These are phyloP conservation scores for Amblyopsis hoosieri DNA, from an alignment of 2,797 vertebrate genomes.

Conservation along the genomic window DNA sequence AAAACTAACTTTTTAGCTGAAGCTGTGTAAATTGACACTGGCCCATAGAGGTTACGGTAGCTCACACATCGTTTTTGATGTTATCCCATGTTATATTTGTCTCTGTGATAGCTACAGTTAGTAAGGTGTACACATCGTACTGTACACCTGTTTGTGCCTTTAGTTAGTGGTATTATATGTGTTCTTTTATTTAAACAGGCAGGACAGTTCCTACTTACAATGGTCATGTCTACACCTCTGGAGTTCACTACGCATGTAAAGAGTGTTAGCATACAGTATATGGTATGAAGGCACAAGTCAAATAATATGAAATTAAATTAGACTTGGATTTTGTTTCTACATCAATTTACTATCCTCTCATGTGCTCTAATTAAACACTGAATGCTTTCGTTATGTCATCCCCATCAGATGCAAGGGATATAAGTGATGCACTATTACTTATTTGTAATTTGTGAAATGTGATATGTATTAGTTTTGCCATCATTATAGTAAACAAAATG, in stretches of 20 bases:
- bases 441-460: background rate
- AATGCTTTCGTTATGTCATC: constrained; percentile 4
- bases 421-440: constrained; percentile 9
- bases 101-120: background rate
- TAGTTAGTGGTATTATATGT: constrained; percentile 1
- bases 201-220: background rate
- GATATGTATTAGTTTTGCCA: no score
- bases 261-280: no score
- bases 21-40: no score
- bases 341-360: constrained; percentile 25
- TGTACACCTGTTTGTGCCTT: constrained; percentile 13
- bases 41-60: no score
- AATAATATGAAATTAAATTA: no score
- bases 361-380: constrained; percentile 16
- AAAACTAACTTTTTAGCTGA: no score
- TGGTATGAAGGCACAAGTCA: no score
- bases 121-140: background rate
- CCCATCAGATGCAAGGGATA: background rate
- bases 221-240: background rate
- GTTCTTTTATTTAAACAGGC: constrained; percentile 22
- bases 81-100: no score
- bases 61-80: no score
- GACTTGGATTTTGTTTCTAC: constrained; percentile 1
- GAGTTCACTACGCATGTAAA: no score
- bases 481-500: no score